These are phyloP conservation scores for Sminthurides aquaticus DNA, from an alignment of 2,888 invertebrate genomes.

Conservation along the genomic window DNA sequence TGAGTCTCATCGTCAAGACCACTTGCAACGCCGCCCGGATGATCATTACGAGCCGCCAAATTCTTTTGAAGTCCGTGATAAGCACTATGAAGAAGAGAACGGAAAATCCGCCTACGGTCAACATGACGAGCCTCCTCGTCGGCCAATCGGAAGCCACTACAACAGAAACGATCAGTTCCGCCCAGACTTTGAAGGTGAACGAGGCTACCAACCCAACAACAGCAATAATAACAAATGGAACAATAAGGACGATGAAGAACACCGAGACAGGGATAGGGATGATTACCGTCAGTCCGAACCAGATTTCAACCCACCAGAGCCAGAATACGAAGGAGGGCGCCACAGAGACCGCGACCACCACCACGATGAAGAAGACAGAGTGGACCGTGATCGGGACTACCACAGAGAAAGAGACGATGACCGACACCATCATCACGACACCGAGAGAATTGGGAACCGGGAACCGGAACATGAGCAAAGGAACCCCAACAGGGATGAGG, in stretches of 20 bases:
- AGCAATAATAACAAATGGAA: not conserved
- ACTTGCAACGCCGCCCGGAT: not conserved
- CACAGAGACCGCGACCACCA: not conserved
- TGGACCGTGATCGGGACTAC: not conserved
- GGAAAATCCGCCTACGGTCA: constrained; percentile 20
- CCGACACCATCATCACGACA: not conserved
- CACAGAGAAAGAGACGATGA: constrained; percentile 5
- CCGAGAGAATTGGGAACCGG: not conserved
- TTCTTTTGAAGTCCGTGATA: constrained; percentile 17
- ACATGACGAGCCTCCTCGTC: constrained; percentile 1
- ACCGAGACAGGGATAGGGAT: not conserved
- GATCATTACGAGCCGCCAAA: constrained; percentile 1
- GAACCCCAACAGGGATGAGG: not conserved
- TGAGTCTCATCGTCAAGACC: not conserved
- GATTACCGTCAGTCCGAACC: constrained; percentile 11
- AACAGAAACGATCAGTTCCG: constrained; percentile 7
- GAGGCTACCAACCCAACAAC: not conserved
- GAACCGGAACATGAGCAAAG: not conserved
- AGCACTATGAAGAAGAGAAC: constrained; percentile 10
- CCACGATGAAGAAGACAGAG: not conserved
- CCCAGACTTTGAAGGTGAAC: not conserved
- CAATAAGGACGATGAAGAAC: not conserved
- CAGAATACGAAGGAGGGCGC: not conserved
- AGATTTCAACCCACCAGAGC: constrained; percentile 6
- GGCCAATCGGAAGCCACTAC: constrained; percentile 13